phyloP scores from a whole-genome alignment of 2,113 vertebrate species.

The Hippocampus guttulatus region DNA sequence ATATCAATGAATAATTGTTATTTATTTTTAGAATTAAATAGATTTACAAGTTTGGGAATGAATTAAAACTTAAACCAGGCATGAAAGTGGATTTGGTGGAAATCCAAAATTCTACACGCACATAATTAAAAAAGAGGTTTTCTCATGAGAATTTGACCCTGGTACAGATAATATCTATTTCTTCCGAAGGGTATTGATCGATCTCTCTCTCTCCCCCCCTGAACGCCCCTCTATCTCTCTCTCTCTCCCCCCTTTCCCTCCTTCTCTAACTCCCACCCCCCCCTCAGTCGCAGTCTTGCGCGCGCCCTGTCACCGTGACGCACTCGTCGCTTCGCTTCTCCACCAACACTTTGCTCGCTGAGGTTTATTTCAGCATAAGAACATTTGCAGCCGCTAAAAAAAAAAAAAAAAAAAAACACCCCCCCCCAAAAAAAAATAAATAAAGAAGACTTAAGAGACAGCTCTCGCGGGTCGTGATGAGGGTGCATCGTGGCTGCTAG shows the following conservation, averaged over 20 bases:
- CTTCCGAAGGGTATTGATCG: not conserved
- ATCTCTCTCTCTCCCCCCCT: not conserved
- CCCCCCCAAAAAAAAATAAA: not conserved
- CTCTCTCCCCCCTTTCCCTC: constrained; percentile 2
- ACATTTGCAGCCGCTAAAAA: not conserved
- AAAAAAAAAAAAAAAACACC: not conserved
- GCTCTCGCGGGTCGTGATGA: constrained; percentile 1
- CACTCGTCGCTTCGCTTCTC: not conserved
- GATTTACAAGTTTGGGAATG: too few species aligned
- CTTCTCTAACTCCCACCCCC: not conserved
- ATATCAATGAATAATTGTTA: too few species aligned
- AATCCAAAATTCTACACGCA: too few species aligned
- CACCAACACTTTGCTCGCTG: constrained; percentile 9
- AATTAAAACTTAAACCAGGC: too few species aligned
- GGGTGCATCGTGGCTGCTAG: constrained; percentile 4
- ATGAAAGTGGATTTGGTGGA: too few species aligned
- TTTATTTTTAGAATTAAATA: too few species aligned
- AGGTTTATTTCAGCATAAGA: not conserved
- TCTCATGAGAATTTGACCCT: too few species aligned
- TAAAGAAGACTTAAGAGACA: constrained; percentile 25
- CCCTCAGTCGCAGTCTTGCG: constrained; percentile 1
- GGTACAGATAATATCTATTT: too few species aligned
- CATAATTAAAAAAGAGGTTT: too few species aligned
- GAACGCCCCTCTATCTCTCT: not conserved
- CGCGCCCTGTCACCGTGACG: constrained; percentile 18